A percentile compares a stretch with the other conserved stretches of the same genome.
These are phyloP conservation scores for human (Homo sapiens) DNA, from an alignment of 2,113 vertebrate species.

Conservation along the genomic window DNA sequence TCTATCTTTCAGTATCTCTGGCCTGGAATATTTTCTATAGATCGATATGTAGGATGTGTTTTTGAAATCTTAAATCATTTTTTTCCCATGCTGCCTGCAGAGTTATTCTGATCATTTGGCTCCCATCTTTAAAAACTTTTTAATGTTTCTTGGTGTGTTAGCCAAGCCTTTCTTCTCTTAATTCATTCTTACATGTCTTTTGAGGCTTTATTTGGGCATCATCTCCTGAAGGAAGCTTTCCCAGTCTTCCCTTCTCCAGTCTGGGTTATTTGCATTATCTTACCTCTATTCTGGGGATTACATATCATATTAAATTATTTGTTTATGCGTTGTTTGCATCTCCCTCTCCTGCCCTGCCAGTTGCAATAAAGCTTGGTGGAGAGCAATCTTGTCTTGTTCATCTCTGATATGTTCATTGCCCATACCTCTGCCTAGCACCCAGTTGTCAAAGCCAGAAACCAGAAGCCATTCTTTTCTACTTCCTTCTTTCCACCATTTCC, in stretches of 20 bases:
- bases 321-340: background rate
- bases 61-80: slow-evolving; percentile 22
- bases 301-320: background rate
- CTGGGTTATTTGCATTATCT: background rate
- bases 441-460: background rate
- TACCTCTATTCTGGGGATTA: background rate
- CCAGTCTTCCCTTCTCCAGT: background rate
- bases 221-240: background rate
- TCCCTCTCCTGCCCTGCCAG: background rate
- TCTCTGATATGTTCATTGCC: background rate
- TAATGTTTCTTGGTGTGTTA: background rate
- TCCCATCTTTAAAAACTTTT: slow-evolving; percentile 6
- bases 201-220: background rate
- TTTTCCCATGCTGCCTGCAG: background rate
- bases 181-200: background rate
- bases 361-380: background rate
- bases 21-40: background rate
- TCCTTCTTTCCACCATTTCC: background rate
- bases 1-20: background rate
- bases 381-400: background rate
- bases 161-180: background rate
- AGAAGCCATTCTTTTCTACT: background rate
- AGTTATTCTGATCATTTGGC: slow-evolving; percentile 16
- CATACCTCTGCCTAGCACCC: background rate
- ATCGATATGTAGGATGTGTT: background rate